Percentiles rank a stretch among this genome's conserved stretches.
Conservation (phyloP, 2,888 invertebrate genomes). For the Drosophila nr. medialis region DNA sequence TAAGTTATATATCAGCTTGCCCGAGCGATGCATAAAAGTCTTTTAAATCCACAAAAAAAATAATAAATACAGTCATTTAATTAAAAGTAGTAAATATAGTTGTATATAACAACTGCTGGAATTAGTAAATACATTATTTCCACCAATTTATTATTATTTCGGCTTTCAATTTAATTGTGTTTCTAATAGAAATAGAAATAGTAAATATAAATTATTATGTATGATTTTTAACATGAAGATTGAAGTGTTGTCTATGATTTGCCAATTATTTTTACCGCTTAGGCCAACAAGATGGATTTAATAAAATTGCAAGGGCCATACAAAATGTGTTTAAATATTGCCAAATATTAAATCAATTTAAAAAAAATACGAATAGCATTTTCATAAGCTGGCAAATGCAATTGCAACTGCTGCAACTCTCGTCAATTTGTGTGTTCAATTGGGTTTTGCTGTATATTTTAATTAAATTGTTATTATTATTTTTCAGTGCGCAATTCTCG, state of each 20-base stretch:
- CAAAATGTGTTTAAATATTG: slow-evolving; percentile 61
- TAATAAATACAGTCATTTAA: background rate
- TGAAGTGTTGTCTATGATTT: slow-evolving; percentile 23
- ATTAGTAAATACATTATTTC: background rate
- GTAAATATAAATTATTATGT: background rate
- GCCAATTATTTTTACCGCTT: slow-evolving; percentile 57
- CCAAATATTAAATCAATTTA: slow-evolving; percentile 76
- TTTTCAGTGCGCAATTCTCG: slow-evolving; percentile 52
- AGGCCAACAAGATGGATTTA: slow-evolving; percentile 42
- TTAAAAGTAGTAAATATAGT: background rate
- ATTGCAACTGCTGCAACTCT: slow-evolving; percentile 30
- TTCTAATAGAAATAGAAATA: background rate
- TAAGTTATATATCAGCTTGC: background rate
- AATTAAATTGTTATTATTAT: slow-evolving; percentile 78
- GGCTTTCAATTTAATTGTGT: slow-evolving; percentile 1
- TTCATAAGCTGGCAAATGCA: slow-evolving; percentile 72
- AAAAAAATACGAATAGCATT: slow-evolving; percentile 72
- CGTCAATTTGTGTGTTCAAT: slow-evolving; percentile 45
- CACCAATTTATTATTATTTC: background rate
- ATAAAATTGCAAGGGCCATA: slow-evolving; percentile 6
- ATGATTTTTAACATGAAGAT: slow-evolving; percentile 16
- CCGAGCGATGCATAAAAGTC: background rate
- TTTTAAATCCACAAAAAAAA: background rate
- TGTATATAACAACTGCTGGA: background rate
- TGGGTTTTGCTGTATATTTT: slow-evolving; percentile 75